Evolutionary conservation across 2,113 vertebrate species (phyloP).

Genomic region (Emberiza fucata): DNA sequence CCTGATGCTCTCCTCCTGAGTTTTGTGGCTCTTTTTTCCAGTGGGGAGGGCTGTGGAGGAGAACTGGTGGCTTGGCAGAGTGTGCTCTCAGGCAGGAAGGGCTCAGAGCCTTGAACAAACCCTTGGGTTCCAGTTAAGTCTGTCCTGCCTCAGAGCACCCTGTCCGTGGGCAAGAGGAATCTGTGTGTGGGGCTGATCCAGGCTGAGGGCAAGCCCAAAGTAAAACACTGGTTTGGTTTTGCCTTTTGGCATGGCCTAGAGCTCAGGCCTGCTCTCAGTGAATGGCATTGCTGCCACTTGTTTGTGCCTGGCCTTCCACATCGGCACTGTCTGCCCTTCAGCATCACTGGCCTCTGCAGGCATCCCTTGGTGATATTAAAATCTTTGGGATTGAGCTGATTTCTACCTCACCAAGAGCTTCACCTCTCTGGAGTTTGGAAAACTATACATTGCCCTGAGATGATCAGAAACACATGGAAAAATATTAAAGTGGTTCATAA

Average conservation of each 20-base stretch:
- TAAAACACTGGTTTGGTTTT: background rate
- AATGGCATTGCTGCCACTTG: background rate
- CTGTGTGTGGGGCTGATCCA: rapidly evolving
- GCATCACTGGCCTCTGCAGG: background rate
- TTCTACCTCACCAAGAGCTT: background rate
- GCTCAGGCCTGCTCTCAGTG: background rate
- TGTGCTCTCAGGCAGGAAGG: background rate
- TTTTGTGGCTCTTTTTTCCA: background rate
- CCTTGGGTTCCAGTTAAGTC: background rate
- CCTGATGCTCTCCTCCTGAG: background rate
- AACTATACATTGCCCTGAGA: background rate
- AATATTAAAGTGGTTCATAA: conserved; percentile 13
- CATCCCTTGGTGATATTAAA: background rate
- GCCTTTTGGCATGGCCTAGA: background rate
- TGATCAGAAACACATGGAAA: conserved; percentile 46
- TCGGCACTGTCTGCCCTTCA: background rate
- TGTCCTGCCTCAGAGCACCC: background rate
- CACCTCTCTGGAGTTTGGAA: background rate
- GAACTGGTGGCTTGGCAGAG: background rate
- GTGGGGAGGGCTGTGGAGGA: background rate
- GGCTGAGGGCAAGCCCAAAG: background rate
- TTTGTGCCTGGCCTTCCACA: background rate
- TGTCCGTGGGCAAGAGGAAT: rapidly evolving
- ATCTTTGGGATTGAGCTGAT: background rate
- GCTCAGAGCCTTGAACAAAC: background rate